These are phyloP conservation scores for Aspiorhynchus laticeps DNA, from an alignment of 2,113 vertebrate species.

Conservation along the genomic window DNA sequence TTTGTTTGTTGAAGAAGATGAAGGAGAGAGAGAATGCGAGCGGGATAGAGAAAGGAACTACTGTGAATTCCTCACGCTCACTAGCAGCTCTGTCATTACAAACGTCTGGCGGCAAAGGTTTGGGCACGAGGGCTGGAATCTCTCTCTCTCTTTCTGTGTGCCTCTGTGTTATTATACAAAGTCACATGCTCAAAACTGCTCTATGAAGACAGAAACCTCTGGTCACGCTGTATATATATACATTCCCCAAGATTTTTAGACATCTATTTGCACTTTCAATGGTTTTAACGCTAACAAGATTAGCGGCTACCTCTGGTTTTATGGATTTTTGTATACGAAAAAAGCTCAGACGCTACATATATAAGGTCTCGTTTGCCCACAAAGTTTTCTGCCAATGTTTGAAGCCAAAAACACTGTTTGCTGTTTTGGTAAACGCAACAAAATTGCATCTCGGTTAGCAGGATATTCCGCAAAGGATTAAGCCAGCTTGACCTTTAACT, in stretches of 20 bases:
- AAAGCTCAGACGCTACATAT: background rate
- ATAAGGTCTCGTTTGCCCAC: background rate
- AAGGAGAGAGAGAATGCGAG: background rate
- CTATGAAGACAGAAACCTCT: constrained; percentile 37
- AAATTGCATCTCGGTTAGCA: constrained; percentile 26
- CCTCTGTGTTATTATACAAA: constrained; percentile 19
- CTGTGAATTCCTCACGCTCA: constrained; percentile 52
- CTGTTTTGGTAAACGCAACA: constrained; percentile 13
- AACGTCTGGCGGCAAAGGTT: constrained; percentile 51
- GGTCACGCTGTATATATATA: constrained; percentile 46
- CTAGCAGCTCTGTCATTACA: constrained; percentile 58
- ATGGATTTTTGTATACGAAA: background rate
- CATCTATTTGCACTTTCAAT: constrained; percentile 32
- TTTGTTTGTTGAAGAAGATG: background rate
- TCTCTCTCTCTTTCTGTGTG: constrained; percentile 33
- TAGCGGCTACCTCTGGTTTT: constrained; percentile 9
- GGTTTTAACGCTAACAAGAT: background rate
- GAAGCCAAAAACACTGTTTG: constrained; percentile 21
- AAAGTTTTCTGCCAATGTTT: constrained; percentile 17
- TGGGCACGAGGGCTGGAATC: constrained; percentile 44
- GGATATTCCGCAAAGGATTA: constrained; percentile 27
- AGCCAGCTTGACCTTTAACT: constrained; percentile 47
- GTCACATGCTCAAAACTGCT: constrained; percentile 34
- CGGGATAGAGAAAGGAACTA: constrained; percentile 33
- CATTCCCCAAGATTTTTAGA: constrained; percentile 1